A percentile compares a stretch with the other conserved stretches of the same genome.
phyloP scores from a whole-genome alignment of 2,797 vertebrate species.

The Helicolenus hilgendorfi region DNA sequence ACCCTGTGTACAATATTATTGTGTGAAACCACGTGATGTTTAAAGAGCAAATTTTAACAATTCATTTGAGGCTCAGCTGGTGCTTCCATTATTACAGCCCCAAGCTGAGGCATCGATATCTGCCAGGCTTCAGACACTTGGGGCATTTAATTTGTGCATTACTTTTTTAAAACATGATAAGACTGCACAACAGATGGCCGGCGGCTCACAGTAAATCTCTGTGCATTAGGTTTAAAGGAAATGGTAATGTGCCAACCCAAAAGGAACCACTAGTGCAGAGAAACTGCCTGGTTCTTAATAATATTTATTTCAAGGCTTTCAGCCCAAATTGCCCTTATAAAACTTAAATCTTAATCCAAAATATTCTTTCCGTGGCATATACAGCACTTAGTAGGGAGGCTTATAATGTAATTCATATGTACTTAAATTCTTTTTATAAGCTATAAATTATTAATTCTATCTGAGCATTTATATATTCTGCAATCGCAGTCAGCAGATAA shows the following conservation, averaged over 20 bases:
- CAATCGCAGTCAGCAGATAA: conserved; percentile 18
- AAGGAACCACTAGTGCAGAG: conserved; percentile 18
- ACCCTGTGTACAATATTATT: background rate
- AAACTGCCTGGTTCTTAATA: conserved; percentile 25
- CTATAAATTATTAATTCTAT: conserved; percentile 22
- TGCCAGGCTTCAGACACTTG: conserved; percentile 41
- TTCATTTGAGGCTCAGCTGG: conserved; percentile 41
- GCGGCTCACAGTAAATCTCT: conserved; percentile 49
- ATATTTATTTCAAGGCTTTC: conserved; percentile 36
- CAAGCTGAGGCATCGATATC: conserved; percentile 47
- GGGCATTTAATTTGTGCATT: conserved; percentile 51
- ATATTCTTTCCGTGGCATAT: conserved; percentile 24
- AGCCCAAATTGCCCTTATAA: conserved; percentile 33
- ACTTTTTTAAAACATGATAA: conserved; percentile 36
- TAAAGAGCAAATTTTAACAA: conserved; percentile 34
- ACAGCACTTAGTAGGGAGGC: background rate
- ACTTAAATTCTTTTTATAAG: conserved; percentile 22
- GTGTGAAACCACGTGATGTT: conserved; percentile 9
- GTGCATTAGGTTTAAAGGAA: conserved; percentile 63
- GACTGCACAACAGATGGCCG: conserved; percentile 62
- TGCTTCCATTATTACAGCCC: conserved; percentile 46
- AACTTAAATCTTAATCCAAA: conserved; percentile 36
- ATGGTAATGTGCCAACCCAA: conserved; percentile 29
- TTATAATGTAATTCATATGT: conserved; percentile 8
- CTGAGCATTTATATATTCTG: conserved; percentile 13